phyloP scores from a whole-genome alignment of 2,113 vertebrate genomes.

The Periophthalmodon schlosseri region DNA sequence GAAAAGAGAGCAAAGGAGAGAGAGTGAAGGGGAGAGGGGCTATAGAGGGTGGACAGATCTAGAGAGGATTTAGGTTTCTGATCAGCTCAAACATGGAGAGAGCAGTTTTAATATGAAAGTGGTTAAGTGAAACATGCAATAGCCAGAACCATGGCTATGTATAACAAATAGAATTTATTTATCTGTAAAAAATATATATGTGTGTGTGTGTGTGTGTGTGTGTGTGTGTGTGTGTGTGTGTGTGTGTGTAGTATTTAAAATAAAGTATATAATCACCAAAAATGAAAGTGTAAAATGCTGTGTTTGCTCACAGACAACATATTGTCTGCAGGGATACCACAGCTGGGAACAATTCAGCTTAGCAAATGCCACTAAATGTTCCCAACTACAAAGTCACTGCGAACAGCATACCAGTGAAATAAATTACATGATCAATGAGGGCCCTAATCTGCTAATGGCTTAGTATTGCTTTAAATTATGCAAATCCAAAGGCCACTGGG shows the following conservation, averaged over 20 bases:
- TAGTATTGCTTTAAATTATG: background rate
- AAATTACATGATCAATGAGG: background rate
- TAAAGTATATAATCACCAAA: too few species aligned
- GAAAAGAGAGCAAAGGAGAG: background rate
- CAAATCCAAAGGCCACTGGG: background rate
- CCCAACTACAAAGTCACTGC: background rate
- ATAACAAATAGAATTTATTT: background rate
- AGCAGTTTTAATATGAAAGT: conserved; percentile 48
- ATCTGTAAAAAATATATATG: too few species aligned
- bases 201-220: too few species aligned
- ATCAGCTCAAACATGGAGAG: conserved; percentile 46
- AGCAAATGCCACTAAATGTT: background rate
- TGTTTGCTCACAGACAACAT: too few species aligned
- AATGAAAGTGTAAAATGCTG: too few species aligned
- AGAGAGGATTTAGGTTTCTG: conserved; percentile 62
- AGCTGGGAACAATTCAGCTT: background rate
- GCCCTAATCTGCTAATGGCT: background rate
- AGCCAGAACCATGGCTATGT: conserved; percentile 1
- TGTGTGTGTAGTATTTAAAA: too few species aligned
- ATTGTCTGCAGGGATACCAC: background rate
- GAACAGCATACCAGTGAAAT: background rate
- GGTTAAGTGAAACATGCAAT: conserved; percentile 33
- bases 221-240: too few species aligned
- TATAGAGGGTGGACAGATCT: conserved; percentile 30
- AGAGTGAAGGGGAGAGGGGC: background rate